These are phyloP conservation scores for Drosophila nigricruria DNA, from an alignment of 2,888 invertebrate species.

Conservation along the genomic window DNA sequence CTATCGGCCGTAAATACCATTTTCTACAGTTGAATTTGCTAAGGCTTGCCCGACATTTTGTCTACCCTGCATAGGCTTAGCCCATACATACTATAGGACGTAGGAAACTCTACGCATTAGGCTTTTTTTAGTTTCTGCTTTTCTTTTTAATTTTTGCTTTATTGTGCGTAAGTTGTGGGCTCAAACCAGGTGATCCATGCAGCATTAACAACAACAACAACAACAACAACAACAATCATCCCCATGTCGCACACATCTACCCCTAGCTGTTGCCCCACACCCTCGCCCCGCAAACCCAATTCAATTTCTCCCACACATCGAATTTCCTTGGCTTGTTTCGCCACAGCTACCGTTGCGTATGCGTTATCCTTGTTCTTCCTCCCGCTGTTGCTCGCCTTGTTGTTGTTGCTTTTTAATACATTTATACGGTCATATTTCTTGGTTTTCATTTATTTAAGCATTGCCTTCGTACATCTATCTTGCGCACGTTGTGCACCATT, in stretches of 20 bases:
- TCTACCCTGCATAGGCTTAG: background rate
- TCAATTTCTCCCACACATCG: conserved; percentile 17
- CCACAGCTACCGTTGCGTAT: conserved; percentile 24
- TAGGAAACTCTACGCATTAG: background rate
- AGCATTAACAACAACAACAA: conserved; percentile 13
- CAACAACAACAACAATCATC: conserved; percentile 14
- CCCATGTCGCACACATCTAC: conserved; percentile 16
- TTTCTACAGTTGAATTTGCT: conserved; percentile 40
- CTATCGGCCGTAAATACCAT: conserved; percentile 51
- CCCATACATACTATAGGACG: background rate
- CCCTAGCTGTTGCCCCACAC: background rate
- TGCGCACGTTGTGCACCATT: conserved; percentile 44
- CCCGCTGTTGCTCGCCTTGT: conserved; percentile 5
- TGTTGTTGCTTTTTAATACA: conserved; percentile 55
- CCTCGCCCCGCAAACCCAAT: background rate
- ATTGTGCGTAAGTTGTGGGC: conserved; percentile 74
- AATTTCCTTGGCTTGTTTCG: conserved; percentile 21
- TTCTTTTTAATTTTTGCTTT: conserved; percentile 81
- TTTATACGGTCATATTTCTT: conserved; percentile 65
- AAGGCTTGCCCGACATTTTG: conserved; percentile 19
- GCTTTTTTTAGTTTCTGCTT: conserved; percentile 42
- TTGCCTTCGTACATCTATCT: conserved; percentile 50
- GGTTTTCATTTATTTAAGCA: conserved; percentile 59
- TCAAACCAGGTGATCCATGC: conserved; percentile 24
- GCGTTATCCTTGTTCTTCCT: conserved; percentile 20